Evolutionary conservation across 2,888 invertebrate genomes (phyloP).

Genomic region (Athripsodes cinereus): DNA sequence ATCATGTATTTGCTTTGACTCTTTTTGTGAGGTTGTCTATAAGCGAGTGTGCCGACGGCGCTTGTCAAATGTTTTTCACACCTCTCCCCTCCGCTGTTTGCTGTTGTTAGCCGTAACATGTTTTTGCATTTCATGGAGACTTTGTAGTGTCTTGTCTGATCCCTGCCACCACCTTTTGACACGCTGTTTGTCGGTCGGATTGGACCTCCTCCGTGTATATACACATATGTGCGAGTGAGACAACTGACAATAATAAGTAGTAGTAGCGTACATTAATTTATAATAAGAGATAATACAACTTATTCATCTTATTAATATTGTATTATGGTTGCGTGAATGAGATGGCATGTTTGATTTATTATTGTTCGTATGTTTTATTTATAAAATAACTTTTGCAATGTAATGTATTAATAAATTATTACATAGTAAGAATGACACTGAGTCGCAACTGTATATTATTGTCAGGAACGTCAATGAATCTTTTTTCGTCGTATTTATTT

Average conservation of each 20-base stretch:
- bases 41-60: not conserved
- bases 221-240: slow-evolving; percentile 7
- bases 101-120: no score
- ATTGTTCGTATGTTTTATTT: no score
- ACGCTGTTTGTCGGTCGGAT: slow-evolving; percentile 43
- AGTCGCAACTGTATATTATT: no score
- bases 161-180: slow-evolving; percentile 51
- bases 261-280: not conserved
- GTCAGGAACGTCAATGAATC: no score
- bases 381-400: no score
- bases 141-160: slow-evolving; percentile 39
- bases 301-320: not conserved
- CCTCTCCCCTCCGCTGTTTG: slow-evolving; percentile 33
- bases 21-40: not conserved
- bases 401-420: no score
- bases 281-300: not conserved
- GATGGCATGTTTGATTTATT: no score
- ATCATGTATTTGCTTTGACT: not conserved
- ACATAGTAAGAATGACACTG: no score
- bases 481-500: no score
- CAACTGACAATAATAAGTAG: not conserved
- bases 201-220: slow-evolving; percentile 13
- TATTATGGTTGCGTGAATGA: not conserved
- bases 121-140: slow-evolving; percentile 46
- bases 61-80: slow-evolving; percentile 37